Evolutionary conservation across 2,888 invertebrate species (phyloP).

Genomic region (Hypselothyrea guttata): DNA sequence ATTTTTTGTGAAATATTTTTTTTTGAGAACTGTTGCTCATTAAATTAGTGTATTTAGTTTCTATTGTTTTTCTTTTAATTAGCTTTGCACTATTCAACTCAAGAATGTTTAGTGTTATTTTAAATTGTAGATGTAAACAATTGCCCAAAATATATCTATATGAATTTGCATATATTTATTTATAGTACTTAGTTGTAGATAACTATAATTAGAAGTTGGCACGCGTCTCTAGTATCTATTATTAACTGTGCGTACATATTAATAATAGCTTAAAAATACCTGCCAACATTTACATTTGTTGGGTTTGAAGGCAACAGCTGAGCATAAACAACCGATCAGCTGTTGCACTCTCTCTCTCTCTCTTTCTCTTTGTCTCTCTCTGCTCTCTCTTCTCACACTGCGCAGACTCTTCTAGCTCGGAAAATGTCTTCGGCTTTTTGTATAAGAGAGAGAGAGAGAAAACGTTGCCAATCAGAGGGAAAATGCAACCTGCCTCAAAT

Average conservation of each 20-base stretch:
- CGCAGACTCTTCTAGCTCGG: constrained; percentile 44
- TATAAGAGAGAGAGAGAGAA: constrained; percentile 63
- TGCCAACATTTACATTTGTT: constrained; percentile 20
- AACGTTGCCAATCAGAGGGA: too few relatives aligned
- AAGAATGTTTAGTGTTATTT: too few relatives aligned
- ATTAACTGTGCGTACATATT: constrained; percentile 20
- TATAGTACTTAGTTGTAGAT: constrained; percentile 19
- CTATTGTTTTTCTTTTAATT: too few relatives aligned
- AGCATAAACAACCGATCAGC: constrained; percentile 49
- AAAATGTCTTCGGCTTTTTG: constrained; percentile 24
- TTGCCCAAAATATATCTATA: too few relatives aligned
- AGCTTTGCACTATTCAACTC: too few relatives aligned
- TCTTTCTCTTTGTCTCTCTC: not conserved
- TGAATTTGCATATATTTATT: constrained; percentile 5
- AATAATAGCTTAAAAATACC: constrained; percentile 18
- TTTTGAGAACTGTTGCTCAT: too few relatives aligned
- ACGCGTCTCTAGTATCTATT: constrained; percentile 35
- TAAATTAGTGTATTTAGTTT: too few relatives aligned
- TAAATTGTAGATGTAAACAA: constrained; percentile 25
- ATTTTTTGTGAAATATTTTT: too few relatives aligned
- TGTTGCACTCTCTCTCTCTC: constrained; percentile 17
- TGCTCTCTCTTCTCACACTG: constrained; percentile 16
- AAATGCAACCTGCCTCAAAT: constrained; percentile 27
- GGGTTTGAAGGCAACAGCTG: constrained; percentile 37
- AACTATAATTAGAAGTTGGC: constrained; percentile 55